These are phyloP conservation scores for Acanthis flammea DNA, from an alignment of 2,797 vertebrate genomes.

Conservation along the genomic window DNA sequence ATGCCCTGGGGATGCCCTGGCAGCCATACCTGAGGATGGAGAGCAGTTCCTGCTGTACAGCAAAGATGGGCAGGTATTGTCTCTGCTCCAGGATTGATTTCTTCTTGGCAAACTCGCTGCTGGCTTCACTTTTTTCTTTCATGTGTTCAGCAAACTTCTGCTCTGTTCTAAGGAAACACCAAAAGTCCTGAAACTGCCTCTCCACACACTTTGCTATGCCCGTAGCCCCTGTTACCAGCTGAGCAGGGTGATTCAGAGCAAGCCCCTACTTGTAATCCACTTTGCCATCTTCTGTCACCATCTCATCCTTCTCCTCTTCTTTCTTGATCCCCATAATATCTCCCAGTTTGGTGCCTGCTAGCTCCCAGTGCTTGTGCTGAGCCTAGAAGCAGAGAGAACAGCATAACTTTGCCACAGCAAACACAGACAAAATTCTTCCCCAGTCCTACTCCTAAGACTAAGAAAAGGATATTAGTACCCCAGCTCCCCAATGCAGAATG, in stretches of 20 bases:
- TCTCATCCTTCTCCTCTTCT: conserved; percentile 84
- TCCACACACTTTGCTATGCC: neutral
- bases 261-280: conserved; percentile 92
- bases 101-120: conserved; percentile 96
- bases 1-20: neutral
- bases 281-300: conserved; percentile 88
- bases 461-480: neutral
- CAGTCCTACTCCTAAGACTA: neutral
- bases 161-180: conserved; percentile 81
- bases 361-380: conserved; percentile 98
- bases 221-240: neutral
- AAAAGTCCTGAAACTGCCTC: neutral
- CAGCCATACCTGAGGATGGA: conserved; percentile 89
- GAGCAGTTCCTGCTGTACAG: conserved; percentile 93
- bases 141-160: conserved; percentile 99
- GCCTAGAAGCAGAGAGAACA: conserved; percentile 77
- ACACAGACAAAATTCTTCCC: neutral
- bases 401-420: neutral
- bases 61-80: conserved; percentile 96
- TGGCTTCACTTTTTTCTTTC: conserved; percentile 93
- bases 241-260: neutral
- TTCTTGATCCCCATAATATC: conserved; percentile 99
- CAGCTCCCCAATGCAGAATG: neutral
- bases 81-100: conserved; percentile 94
- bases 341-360: conserved; percentile 96